Conservation (phyloP, 2,888 invertebrate genomes). For the Drosophila colorata region DNA sequence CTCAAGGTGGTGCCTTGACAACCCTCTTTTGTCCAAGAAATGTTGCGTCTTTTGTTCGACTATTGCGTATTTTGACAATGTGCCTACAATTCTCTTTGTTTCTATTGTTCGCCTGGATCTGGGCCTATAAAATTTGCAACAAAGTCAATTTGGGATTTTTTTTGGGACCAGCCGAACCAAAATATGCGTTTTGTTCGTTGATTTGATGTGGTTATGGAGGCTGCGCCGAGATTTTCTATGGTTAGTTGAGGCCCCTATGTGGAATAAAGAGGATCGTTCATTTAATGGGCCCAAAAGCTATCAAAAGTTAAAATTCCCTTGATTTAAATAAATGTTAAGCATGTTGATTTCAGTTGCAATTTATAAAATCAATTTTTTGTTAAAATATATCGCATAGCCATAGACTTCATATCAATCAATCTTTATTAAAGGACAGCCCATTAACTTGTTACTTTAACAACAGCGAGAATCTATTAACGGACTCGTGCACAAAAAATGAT, state of each 20-base stretch:
- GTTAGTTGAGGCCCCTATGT: constrained; percentile 37
- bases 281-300: background rate
- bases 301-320: background rate
- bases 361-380: background rate
- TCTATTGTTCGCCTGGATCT: constrained; percentile 48
- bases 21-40: constrained; percentile 49
- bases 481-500: constrained; percentile 59
- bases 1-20: constrained; percentile 42
- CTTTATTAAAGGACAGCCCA: constrained; percentile 79
- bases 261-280: background rate
- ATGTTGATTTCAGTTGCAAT: too few species aligned
- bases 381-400: background rate
- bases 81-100: constrained; percentile 62
- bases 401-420: constrained; percentile 69
- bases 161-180: constrained; percentile 8
- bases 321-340: background rate
- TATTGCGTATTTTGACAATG: constrained; percentile 80
- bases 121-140: constrained; percentile 79
- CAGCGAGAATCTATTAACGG: constrained; percentile 69
- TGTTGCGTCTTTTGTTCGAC: constrained; percentile 39
- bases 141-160: constrained; percentile 70
- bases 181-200: constrained; percentile 32
- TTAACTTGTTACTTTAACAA: constrained; percentile 65
- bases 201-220: constrained; percentile 69
- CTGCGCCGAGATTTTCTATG: constrained; percentile 55